Base-by-base conservation (phyloP, 2,113 vertebrate species). In the Leptobrachium ailaonicum region DNA sequence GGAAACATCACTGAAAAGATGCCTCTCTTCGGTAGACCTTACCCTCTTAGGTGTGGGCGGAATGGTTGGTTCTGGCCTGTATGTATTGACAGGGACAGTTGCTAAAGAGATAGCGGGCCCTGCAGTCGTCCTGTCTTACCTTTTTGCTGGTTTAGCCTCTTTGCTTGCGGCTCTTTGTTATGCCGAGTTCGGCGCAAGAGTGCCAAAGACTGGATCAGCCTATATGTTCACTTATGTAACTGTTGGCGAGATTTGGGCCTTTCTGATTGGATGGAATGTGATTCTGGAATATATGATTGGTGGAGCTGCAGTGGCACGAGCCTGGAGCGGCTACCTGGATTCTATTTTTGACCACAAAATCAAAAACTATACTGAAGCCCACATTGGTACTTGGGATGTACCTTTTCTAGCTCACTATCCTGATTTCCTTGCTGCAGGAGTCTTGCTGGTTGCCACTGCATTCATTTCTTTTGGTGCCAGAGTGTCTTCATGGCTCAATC, bases 211-310 rank as follows among this genome's bases (percentile, higher is more conserved):
- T 0, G 98, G 97, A 71, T 99, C 98, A 1, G 98, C 97, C 45
- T 99, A 99, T 85, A 96, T 99, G 94, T 99, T 98, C 88, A 99
- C 98, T 1, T 98, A 98, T 0, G 94, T 99, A 66, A 98, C 96
- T 0, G 91, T 98, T 82, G 98, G 98, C 0, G 98, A 99, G 84
- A 86, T 99, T 68, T 99, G 97, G 97, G 98, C 98, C 72, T 99
- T 99, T 84, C 92, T 99, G 66, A 98, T 99, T 0, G 96, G 98
- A 75, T 99, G 98, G 98, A 98, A 98, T 0, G 94, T 98, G 62
- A 90, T 99, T 73, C 88, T 99, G 73, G 96, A 98, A 88, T 98
- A 98, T 83, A 95, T 98, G 94, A 97, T 98, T 0, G 97, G 96
- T 0, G 96, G 96, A 0, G 98, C 98, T 0, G 96, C 97, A 0